A percentile compares a stretch with the other conserved stretches of the same genome.
These are phyloP conservation scores for Neotragus pygmaeus DNA, from an alignment of 2,113 vertebrate genomes.

Conservation along the genomic window DNA sequence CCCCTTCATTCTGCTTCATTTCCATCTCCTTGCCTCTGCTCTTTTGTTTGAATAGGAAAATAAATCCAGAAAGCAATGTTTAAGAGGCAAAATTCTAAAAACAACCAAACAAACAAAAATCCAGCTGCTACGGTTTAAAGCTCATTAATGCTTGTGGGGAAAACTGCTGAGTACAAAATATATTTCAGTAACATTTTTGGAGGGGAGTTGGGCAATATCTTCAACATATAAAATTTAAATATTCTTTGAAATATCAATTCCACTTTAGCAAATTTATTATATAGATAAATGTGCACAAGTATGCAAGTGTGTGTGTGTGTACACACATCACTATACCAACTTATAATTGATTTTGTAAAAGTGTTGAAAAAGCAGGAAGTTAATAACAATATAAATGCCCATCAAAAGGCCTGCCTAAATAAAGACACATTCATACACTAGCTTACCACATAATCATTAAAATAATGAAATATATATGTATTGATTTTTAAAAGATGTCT, in stretches of 20 bases:
- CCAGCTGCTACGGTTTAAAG: constrained; percentile 56
- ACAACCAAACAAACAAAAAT: constrained; percentile 58
- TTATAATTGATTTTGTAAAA: background rate
- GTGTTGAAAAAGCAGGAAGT: background rate
- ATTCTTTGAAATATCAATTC: background rate
- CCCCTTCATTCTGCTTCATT: background rate
- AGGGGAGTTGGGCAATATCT: background rate
- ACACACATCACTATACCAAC: background rate
- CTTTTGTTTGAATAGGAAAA: constrained; percentile 55
- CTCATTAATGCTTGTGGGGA: background rate
- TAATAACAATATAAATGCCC: background rate
- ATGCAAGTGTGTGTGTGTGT: background rate
- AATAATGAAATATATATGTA: background rate
- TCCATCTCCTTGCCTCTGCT: constrained; percentile 14
- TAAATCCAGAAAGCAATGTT: constrained; percentile 49
- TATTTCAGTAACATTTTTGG: background rate
- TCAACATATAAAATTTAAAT: background rate
- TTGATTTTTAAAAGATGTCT: background rate
- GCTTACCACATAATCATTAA: background rate
- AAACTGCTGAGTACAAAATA: constrained; percentile 44
- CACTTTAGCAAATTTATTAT: background rate
- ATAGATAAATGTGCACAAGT: background rate
- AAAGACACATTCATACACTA: background rate
- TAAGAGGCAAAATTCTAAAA: constrained; percentile 58
- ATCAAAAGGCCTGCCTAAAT: background rate